Conservation (phyloP, 2,797 vertebrate genomes). For the Tinamus major region DNA sequence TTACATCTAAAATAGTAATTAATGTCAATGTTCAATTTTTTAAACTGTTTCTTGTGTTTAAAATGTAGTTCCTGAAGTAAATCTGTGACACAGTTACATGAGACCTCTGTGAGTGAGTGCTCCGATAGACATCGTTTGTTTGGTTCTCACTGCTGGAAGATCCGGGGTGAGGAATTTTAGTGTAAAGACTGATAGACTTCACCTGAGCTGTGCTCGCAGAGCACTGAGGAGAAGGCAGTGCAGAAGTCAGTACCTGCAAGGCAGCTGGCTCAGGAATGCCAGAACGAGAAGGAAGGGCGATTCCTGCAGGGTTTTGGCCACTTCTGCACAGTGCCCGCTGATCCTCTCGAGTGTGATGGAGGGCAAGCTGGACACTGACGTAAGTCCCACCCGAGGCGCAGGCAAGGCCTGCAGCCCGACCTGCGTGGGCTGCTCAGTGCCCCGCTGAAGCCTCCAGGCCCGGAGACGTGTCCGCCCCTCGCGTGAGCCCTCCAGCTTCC, state of each 20-base stretch:
- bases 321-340: background rate
- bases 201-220: slow-evolving; percentile 1
- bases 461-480: background rate
- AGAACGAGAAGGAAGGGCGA: background rate
- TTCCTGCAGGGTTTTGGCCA: background rate
- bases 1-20: background rate
- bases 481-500: background rate
- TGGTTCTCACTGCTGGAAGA: slow-evolving; percentile 5
- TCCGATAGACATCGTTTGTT: background rate
- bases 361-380: background rate
- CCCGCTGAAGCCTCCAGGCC: background rate
- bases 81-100: background rate
- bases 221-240: background rate
- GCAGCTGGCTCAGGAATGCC: background rate
- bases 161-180: background rate
- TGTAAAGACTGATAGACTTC: slow-evolving; percentile 14
- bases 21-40: background rate
- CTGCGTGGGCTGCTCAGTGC: background rate
- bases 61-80: background rate
- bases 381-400: background rate
- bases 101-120: slow-evolving; percentile 5
- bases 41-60: background rate
- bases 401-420: background rate
- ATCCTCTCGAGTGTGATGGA: fast-evolving
- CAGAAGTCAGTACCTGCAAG: background rate